phyloP scores from a whole-genome alignment of 2,797 vertebrate genomes.

The Tapera naevia region DNA sequence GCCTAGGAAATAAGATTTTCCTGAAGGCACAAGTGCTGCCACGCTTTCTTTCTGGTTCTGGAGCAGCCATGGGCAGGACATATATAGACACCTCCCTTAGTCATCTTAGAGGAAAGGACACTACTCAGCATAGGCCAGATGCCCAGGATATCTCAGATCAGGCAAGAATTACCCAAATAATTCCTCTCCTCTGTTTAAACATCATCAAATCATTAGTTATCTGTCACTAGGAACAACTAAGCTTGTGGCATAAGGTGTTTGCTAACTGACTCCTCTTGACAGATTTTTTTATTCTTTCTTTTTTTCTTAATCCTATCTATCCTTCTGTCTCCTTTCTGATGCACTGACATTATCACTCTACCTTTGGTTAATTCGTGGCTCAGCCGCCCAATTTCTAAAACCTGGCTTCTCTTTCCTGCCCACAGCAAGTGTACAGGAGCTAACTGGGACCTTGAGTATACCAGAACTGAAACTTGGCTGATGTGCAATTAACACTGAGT shows the following conservation, averaged over 20 bases:
- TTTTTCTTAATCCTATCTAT: background rate
- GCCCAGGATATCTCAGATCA: background rate
- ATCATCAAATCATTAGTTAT: background rate
- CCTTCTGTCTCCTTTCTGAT: background rate
- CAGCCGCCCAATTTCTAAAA: background rate
- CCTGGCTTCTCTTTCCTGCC: background rate
- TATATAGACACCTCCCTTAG: background rate
- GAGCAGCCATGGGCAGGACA: background rate
- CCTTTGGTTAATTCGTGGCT: background rate
- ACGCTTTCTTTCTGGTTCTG: background rate
- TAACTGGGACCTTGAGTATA: background rate
- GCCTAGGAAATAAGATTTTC: background rate
- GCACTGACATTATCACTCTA: background rate
- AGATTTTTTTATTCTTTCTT: background rate
- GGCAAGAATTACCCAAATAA: background rate
- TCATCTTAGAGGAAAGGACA: background rate
- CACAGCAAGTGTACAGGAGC: background rate
- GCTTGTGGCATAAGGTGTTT: background rate
- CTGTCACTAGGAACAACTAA: background rate
- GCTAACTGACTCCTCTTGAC: background rate
- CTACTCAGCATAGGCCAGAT: background rate
- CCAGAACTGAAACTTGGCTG: background rate
- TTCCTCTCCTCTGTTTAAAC: background rate
- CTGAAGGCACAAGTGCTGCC: fast-evolving
- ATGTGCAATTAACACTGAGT: background rate